phyloP scores from a whole-genome alignment of 2,113 vertebrate genomes.

The Quiscalus mexicanus region DNA sequence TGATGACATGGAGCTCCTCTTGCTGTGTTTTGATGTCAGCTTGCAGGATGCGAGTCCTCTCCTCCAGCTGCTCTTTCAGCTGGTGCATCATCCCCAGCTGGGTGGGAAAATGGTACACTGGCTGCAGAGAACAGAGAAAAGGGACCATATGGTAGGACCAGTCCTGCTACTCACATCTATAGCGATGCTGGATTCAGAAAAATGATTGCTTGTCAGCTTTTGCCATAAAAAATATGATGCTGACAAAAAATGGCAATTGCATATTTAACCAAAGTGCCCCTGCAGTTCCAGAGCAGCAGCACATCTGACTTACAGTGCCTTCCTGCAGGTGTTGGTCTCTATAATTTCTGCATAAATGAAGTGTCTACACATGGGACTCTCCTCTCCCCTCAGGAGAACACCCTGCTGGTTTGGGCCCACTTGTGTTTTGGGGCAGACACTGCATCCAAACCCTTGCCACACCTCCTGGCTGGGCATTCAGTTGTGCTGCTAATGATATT shows the following conservation, averaged over 20 bases:
- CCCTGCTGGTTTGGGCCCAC: neutral
- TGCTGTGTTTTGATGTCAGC: constrained; percentile 85
- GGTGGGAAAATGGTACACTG: constrained; percentile 68
- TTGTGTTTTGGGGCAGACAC: neutral
- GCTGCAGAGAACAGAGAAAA: constrained; percentile 46
- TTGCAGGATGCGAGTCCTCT: constrained; percentile 85
- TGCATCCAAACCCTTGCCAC: neutral
- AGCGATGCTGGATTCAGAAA: neutral
- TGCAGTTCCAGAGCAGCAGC: neutral
- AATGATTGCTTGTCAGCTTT: neutral
- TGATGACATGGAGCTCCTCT: constrained; percentile 84
- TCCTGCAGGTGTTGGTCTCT: neutral
- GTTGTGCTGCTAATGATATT: neutral
- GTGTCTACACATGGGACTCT: fast-evolving
- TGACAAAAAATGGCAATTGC: neutral
- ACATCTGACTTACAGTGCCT: neutral
- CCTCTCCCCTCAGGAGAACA: neutral
- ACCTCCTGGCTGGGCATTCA: neutral
- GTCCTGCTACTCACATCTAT: neutral
- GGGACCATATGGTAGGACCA: neutral
- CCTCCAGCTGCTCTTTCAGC: constrained; percentile 87
- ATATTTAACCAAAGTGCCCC: neutral
- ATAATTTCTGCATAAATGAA: neutral
- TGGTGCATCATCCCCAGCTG: constrained; percentile 85
- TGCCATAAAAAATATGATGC: neutral